Base-by-base conservation (phyloP, 1,140 invertebrate genomes). In the Drosophila teissieri region DNA sequence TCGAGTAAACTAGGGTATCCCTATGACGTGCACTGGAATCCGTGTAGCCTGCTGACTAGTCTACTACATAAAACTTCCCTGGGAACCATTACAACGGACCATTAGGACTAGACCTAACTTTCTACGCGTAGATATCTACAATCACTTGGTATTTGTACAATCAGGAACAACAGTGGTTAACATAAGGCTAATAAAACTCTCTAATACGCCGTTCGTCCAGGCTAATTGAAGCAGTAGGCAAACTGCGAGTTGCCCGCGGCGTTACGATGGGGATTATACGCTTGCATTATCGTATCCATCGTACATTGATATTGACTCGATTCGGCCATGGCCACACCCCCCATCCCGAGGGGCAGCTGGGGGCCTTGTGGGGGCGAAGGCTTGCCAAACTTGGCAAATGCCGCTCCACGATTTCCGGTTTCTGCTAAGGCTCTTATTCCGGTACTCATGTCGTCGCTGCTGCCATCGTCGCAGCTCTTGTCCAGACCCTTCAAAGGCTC, bases 281-380 rank as follows among this genome's bases (percentile, higher is more conserved):
- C 88, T 91, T 91, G 88, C 88, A 91, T 91, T 91, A 91, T 84
- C 88, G 88, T 91, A 91, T 91, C 88, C 88, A 91, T 91, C 88
- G 88, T 91, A 61, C 83, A 91, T 73, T 91, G 88, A 52, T 91
- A 88, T 74, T 89, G 84, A 37, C 46, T 83, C 44, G 80, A 31
- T 31, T 89, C 84, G 10, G 65, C 62, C 68, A 88, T 77, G 5
- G 64, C 12, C 54, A 60, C 72, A 37, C 52, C 27, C 46, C 82
- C 63, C 56, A 73, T 54, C 27, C 64, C 65, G 19, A 70, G 24
- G 27, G 24, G 22, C 11, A 54, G 61, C 45, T 67, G 55, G 10
- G 58, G 52, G 27, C 68, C n/a, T 31, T 79, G 80, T 24, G 45
- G 17, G n/a, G 67, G 36, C 17, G 78, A 46, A 14, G 67, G 61